Evolutionary conservation across 2,888 invertebrate species (phyloP).

Genomic region (Osmoderma eremita): DNA sequence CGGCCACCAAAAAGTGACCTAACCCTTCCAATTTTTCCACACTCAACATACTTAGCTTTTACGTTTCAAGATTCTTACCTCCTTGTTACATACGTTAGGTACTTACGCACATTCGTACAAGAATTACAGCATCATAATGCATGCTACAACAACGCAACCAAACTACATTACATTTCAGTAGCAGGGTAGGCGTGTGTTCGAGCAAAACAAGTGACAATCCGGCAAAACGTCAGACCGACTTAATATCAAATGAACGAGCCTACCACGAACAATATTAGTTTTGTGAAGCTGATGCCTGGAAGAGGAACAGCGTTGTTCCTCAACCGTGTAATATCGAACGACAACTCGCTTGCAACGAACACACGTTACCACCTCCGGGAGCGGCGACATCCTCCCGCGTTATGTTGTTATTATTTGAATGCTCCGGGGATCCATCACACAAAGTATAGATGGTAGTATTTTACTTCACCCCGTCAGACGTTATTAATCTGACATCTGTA

Average conservation of each 20-base stretch:
- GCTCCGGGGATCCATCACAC: constrained; percentile 43
- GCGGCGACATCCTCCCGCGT: constrained; percentile 46
- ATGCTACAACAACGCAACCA: constrained; percentile 2
- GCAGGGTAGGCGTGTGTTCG: constrained; percentile 32
- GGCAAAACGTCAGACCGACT: constrained; percentile 49
- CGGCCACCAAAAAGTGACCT: too few species aligned
- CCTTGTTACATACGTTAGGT: too few species aligned
- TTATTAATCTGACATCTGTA: constrained; percentile 24
- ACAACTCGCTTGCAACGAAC: constrained; percentile 52
- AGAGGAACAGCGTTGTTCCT: constrained; percentile 22
- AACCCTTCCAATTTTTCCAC: too few species aligned
- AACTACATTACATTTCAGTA: constrained; percentile 8
- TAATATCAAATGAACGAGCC: constrained; percentile 50
- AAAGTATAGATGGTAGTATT: constrained; percentile 14
- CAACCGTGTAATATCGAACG: constrained; percentile 44
- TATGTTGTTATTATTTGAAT: constrained; percentile 47
- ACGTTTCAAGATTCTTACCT: too few species aligned
- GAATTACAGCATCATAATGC: constrained; percentile 8
- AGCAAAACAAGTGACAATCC: constrained; percentile 43
- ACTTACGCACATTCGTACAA: neutral
- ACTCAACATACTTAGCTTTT: too few species aligned
- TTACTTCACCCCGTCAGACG: constrained; percentile 19
- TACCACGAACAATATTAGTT: constrained; percentile 58
- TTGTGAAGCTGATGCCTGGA: constrained; percentile 44
- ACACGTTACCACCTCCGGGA: constrained; percentile 42